Evolutionary conservation across 2,113 vertebrate genomes (phyloP).

Genomic region (Damaliscus lunatus): DNA sequence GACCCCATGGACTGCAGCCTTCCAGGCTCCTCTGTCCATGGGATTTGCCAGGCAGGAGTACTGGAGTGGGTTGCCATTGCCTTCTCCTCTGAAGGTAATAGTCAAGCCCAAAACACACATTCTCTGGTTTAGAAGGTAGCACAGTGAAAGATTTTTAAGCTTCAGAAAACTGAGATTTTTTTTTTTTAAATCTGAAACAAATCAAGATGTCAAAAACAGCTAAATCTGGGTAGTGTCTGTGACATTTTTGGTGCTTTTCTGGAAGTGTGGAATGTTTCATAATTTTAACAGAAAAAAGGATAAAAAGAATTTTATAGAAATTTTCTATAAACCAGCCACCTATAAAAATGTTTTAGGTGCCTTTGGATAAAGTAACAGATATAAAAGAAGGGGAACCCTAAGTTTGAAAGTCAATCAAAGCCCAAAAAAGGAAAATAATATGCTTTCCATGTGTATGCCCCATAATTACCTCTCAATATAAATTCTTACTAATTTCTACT

Average conservation of each 20-base stretch:
- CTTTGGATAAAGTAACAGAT: background rate
- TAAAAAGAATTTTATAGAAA: constrained; percentile 22
- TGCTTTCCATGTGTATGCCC: background rate
- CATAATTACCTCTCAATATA: background rate
- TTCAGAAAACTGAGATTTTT: background rate
- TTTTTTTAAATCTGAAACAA: background rate
- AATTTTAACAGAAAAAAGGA: background rate
- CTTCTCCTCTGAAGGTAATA: background rate
- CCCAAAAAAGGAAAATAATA: background rate
- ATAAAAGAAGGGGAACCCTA: background rate
- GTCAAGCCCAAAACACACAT: background rate
- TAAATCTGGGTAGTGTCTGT: background rate
- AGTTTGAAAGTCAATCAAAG: background rate
- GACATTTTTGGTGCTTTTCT: background rate
- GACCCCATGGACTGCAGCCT: no score
- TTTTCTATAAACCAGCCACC: background rate
- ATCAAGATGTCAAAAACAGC: background rate
- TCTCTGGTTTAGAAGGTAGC: background rate
- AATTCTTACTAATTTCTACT: background rate
- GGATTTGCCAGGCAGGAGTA: no score
- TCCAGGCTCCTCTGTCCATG: no score
- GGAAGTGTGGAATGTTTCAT: background rate
- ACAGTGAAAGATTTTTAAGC: background rate
- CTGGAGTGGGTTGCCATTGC: no score
- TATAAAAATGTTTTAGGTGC: background rate